Base-by-base conservation (phyloP, 2,113 vertebrate species). In the Laticauda colubrina region DNA sequence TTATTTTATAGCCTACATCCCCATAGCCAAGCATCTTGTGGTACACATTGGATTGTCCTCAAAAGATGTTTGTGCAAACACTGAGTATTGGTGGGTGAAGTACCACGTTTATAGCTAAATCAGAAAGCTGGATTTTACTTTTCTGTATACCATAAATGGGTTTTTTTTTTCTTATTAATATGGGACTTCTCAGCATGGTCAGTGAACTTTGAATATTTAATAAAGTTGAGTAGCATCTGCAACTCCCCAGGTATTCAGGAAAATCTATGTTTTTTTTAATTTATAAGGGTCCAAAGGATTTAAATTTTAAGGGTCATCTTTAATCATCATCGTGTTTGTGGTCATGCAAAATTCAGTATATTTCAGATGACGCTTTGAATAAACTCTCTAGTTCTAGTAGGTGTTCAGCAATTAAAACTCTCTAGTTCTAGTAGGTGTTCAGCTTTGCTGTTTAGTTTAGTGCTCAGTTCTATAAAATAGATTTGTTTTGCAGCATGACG, bases 401-500 rank as follows among this genome's bases (percentile, higher is more conserved):
- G 9, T 5, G 3, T 48, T 93, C n/a, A 26, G 18, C 89, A 9
- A 53, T 4, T 55, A 92, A 55, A 61, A 0, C 18, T 12, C 85
- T 10, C 56, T 81, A 24, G 1, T 48, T 5, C 24, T 91, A 64
- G 56, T 56, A 69, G 18, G 9, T 5, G 3, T 48, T 93, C n/a
- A 69, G 93, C 86, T 94, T 91, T 93, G 69, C 91, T 92, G 0
- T 56, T 91, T 59, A 93, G 87, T 91, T 1, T 87, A 75, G 21
- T 18, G 11, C 57, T 93, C 54, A 90, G 10, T 85, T 95, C 85
- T 34, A 59, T 6, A 90, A 55, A 64, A 39, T 95, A 56, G 48
- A 53, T 87, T 34, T 75, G 9, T 91, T 48, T 23, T 94, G 21
- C 85, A 90, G 4, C 23, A 91, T 89, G 3, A 0, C 59, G 18